phyloP scores from a whole-genome alignment of 2,888 invertebrate species.

The Sinopyrophorus schimmeli region DNA sequence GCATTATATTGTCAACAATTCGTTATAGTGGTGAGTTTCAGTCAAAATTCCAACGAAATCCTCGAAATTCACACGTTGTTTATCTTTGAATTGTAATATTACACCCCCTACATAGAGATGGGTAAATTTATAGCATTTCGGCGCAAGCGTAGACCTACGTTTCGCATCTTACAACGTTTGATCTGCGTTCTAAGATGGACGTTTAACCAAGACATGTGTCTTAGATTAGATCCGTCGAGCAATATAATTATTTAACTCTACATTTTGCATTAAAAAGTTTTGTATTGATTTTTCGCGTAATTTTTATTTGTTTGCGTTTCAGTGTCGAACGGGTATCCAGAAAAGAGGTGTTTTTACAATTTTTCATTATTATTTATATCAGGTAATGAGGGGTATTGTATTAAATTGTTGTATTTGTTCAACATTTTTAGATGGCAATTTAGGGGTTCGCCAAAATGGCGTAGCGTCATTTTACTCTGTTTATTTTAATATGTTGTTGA shows the following conservation, averaged over 20 bases:
- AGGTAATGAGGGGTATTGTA: constrained; percentile 11
- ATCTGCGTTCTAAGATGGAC: constrained; percentile 45
- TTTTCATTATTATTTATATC: constrained; percentile 18
- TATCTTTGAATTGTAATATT: constrained; percentile 48
- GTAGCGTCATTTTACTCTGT: constrained; percentile 47
- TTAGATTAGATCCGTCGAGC: constrained; percentile 47
- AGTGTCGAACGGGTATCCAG: constrained; percentile 36
- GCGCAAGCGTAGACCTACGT: constrained; percentile 47
- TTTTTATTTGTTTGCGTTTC: constrained; percentile 46
- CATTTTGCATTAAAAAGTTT: constrained; percentile 57
- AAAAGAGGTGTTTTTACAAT: constrained; percentile 39
- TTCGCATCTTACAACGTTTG: constrained; percentile 44
- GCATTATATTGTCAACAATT: constrained; percentile 37
- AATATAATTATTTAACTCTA: constrained; percentile 58
- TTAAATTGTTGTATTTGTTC: constrained; percentile 49
- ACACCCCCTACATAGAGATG: constrained; percentile 51
- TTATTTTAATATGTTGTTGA: constrained; percentile 17
- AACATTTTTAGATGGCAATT: constrained; percentile 51
- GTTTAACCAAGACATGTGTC: constrained; percentile 49
- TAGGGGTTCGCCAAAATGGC: constrained; percentile 57
- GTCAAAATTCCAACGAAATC: constrained; percentile 27
- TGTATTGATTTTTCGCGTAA: constrained; percentile 54
- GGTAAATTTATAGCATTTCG: constrained; percentile 51
- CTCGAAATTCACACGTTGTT: constrained; percentile 41
- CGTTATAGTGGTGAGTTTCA: constrained; percentile 35